Base-by-base conservation (phyloP, 2,113 vertebrate species). In the Salvelinus sp. region DNA sequence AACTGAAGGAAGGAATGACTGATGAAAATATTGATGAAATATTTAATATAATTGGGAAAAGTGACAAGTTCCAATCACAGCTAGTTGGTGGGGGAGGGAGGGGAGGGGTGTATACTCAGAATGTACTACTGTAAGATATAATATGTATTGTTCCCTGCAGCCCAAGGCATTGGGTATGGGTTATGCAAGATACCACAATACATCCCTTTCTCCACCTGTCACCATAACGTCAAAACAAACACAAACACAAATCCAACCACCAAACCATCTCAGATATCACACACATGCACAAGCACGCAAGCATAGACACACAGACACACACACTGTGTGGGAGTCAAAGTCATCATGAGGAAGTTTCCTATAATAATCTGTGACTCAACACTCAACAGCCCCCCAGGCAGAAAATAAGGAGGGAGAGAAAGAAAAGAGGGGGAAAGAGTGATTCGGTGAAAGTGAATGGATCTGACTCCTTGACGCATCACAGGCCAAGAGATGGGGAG, bases 371-470 rank as follows among this genome's bases (percentile, higher is more conserved):
- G 73, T 85, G 83, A 85, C 78, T 85, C 83, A 86, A 7, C 58
- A 60, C 48, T 16, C 13, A 12, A 78, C 60, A 77, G 77, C 72
- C 70, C 82, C 88, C 83, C 63, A 69, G 71, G 69, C 76, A 57
- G 76, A 20, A 66, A 67, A 82, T 69, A 23, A 14, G 82, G 75
- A 22, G 65, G 83, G 83, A 90, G 87, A 87, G 68, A 58, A 66
- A 78, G 74, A 73, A 65, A 62, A 79, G 54, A 68, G 79, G 22
- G 68, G 10, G 23, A 44, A 60, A 60, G 58, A 75, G 73, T 85
- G 81, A 85, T 82, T 86, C 83, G 86, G 89, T 83, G 84, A 88
- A 86, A 90, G 86, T 87, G 80, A 86, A 85, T 79, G 80, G 77
- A 71, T 70, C 65, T 82, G 84, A 83, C 75, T 75, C 71, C 72